Evolutionary conservation across 2,888 invertebrate genomes (phyloP), one percentile per base, ranked within the genome.

Genomic region (Tetragonula carbonaria): DNA sequence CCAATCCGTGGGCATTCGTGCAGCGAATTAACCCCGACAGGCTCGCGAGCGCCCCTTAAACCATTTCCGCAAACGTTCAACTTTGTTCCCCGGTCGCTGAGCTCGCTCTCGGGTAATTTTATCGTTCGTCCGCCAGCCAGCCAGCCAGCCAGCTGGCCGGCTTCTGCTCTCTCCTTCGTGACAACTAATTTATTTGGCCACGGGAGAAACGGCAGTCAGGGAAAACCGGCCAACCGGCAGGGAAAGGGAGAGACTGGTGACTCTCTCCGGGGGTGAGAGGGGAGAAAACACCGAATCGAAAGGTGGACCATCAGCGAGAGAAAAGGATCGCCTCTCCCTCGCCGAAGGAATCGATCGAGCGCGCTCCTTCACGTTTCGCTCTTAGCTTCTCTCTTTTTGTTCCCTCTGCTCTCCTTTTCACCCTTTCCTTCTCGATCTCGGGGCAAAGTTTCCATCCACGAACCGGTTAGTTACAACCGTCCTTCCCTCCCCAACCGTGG

Each of bases 161-260:
- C 79, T 89, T 85, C 83, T 86, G 84, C 85, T 89, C 78, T 89
- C 78, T 87, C 80, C 86, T 89, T 90, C 90, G 87, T 89, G 91
- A 91, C 87, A 88, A 92, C 91, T 91, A 90, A 92, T 92, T 91
- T 89, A 90, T 92, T 91, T 91, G 90, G 89, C 86, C 87, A 84
- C 74, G 80, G 82, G 50, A 66, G 72, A 63, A 50, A 28, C 50
- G 14, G 45, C 45, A 59, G 38, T 14, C 18, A 23, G 16, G 76
- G 67, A 68, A 80, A 80, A 78, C 76, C 16, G 62, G 62, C 23
- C 62, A 62, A 21, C 4, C 28, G 18, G 33, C 4, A 45, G 63
- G 18, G 13, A 63, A 18, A 33, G 59, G 72, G 74, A 72, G 13
- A 62, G 21, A 63, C 45, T 8, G 2, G 45, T 8, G 45, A 45